A percentile compares a stretch with the other conserved stretches of the same genome.
These are phyloP conservation scores for Agrilus cyanescens DNA, from an alignment of 2,888 invertebrate genomes.

Conservation along the genomic window DNA sequence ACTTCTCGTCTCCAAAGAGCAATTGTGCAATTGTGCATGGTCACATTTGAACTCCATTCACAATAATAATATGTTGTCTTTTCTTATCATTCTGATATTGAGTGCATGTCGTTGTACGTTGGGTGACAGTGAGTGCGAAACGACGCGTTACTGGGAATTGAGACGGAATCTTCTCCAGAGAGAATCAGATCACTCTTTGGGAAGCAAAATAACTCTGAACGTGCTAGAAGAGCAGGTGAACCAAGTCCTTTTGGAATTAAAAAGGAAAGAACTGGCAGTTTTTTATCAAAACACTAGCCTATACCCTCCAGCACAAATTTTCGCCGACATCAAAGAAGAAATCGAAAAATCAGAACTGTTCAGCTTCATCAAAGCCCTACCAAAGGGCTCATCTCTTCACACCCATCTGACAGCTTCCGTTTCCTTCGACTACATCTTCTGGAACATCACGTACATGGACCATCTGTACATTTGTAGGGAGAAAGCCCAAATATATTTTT, in stretches of 20 bases:
- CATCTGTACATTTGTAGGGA: conserved; percentile 41
- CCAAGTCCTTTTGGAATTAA: conserved; percentile 12
- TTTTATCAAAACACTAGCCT: conserved; percentile 7
- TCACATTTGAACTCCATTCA: too few relatives aligned
- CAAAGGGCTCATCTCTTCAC: conserved; percentile 60
- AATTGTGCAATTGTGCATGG: too few relatives aligned
- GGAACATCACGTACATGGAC: conserved; percentile 48
- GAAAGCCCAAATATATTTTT: conserved; percentile 31
- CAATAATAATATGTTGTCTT: too few relatives aligned
- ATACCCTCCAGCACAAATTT: conserved; percentile 51
- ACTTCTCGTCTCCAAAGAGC: too few relatives aligned
- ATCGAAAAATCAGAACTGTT: conserved; percentile 52
- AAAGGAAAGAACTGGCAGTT: conserved; percentile 13
- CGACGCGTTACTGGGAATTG: conserved; percentile 10
- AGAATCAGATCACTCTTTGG: conserved; percentile 13
- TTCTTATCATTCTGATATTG: too few relatives aligned
- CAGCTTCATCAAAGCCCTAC: conserved; percentile 50
- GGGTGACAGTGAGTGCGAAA: background rate
- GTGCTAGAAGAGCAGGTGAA: conserved; percentile 15
- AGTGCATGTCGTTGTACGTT: too few relatives aligned
- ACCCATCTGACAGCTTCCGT: conserved; percentile 54
- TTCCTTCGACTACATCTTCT: conserved; percentile 47
- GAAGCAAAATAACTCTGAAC: conserved; percentile 12
- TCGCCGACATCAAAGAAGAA: conserved; percentile 43
- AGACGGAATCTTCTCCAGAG: conserved; percentile 9